phyloP scores from a whole-genome alignment of 2,797 vertebrate species.

The Bradypus variegatus region DNA sequence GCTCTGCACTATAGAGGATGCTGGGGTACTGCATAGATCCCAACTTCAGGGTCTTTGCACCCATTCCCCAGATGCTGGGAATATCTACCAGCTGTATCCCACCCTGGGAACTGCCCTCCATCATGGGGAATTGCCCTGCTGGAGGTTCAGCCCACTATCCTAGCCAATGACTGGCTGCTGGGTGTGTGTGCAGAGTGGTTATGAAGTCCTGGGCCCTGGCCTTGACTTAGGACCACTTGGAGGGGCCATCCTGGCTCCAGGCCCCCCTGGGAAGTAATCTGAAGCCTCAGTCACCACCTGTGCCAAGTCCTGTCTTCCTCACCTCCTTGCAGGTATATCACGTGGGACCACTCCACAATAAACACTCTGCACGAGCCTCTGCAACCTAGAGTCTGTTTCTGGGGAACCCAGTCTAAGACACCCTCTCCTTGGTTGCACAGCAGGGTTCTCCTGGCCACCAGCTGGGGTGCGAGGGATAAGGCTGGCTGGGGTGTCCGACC shows the following conservation, averaged over 20 bases:
- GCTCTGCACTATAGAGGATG: not conserved
- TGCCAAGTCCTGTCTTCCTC: not conserved
- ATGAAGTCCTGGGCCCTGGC: not conserved
- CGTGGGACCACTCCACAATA: fast-evolving
- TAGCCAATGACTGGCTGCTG: not conserved
- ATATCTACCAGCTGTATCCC: not conserved
- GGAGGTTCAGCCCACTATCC: not conserved
- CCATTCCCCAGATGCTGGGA: not conserved
- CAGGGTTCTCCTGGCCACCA: not conserved
- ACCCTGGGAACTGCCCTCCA: not conserved
- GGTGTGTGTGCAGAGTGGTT: not conserved
- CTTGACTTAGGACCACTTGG: not conserved
- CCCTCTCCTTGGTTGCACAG: not conserved
- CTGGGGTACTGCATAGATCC: not conserved
- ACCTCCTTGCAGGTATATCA: not conserved
- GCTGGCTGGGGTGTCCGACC: fast-evolving
- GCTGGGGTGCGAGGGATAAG: not conserved
- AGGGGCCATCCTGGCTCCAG: not conserved
- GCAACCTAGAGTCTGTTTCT: not conserved
- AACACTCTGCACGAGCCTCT: not conserved
- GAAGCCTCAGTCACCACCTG: not conserved
- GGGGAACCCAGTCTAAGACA: not conserved
- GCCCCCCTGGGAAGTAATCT: not conserved
- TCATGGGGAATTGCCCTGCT: fast-evolving
- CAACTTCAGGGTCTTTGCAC: not conserved